Conservation (phyloP, 2,797 vertebrate species). For the Antrozous pallidus region DNA sequence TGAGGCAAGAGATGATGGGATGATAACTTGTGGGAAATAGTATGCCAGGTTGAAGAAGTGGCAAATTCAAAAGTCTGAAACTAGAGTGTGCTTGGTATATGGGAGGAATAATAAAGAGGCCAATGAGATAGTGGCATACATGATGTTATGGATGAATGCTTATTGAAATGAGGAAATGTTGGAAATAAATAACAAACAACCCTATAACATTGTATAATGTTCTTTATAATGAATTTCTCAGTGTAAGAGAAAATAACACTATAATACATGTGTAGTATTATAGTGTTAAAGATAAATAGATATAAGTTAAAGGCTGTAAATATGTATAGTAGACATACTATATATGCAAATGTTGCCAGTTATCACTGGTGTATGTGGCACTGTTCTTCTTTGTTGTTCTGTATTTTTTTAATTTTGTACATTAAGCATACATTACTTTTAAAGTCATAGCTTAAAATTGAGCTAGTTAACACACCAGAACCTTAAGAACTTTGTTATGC, state of each 20-base stretch:
- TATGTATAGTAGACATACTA: background rate
- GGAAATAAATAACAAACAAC: background rate
- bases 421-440: background rate
- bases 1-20: background rate
- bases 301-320: background rate
- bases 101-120: background rate
- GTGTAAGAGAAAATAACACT: background rate
- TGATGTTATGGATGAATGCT: background rate
- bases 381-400: background rate
- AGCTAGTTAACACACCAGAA: conserved; percentile 49
- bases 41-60: background rate
- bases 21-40: background rate
- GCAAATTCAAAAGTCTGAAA: background rate
- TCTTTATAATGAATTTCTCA: background rate
- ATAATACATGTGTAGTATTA: background rate
- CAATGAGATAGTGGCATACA: background rate
- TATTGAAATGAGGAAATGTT: background rate
- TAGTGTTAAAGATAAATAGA: background rate
- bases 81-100: background rate
- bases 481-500: conserved; percentile 52
- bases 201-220: background rate
- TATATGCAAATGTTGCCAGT: background rate
- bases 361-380: background rate
- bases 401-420: background rate
- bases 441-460: conserved; percentile 63